A percentile compares a stretch with the other conserved stretches of the same genome.
These are phyloP conservation scores for Pelodytes ibericus DNA, from an alignment of 2,797 vertebrate species.

Conservation along the genomic window DNA sequence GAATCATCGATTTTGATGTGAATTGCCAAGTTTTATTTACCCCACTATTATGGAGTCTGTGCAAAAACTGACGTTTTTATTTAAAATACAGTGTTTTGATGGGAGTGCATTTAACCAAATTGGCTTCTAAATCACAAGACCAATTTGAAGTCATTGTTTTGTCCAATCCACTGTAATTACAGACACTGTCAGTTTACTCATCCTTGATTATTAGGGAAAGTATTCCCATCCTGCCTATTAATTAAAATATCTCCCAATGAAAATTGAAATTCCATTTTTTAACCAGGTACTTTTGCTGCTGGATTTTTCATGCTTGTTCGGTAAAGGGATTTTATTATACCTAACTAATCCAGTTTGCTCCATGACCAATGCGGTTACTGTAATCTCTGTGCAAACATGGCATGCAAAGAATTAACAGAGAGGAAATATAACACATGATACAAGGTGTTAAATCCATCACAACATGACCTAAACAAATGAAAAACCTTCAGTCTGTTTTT, in stretches of 20 bases:
- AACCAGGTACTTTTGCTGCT: neutral
- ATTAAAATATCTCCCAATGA: neutral
- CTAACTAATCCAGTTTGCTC: slow-evolving; percentile 13
- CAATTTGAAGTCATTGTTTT: neutral
- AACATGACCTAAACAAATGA: neutral
- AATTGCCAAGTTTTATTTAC: too few species aligned
- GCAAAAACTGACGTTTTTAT: too few species aligned
- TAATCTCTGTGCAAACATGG: slow-evolving; percentile 11
- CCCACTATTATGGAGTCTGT: too few species aligned
- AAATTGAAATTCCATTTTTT: neutral
- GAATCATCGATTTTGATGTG: too few species aligned
- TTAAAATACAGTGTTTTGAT: too few species aligned
- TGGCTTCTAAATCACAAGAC: neutral
- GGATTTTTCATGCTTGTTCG: neutral
- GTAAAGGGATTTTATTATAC: slow-evolving; percentile 9
- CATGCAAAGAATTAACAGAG: neutral
- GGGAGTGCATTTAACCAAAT: too few species aligned
- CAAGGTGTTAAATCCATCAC: neutral
- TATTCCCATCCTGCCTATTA: neutral
- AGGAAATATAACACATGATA: neutral
- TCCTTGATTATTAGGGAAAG: neutral
- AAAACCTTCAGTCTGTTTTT: neutral
- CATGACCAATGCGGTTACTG: slow-evolving; percentile 16
- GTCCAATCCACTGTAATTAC: too few species aligned
- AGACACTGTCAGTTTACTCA: too few species aligned